Evolutionary conservation across 2,797 vertebrate species (phyloP), one percentile per base, ranked within the genome.

Genomic region (Poecilia picta): DNA sequence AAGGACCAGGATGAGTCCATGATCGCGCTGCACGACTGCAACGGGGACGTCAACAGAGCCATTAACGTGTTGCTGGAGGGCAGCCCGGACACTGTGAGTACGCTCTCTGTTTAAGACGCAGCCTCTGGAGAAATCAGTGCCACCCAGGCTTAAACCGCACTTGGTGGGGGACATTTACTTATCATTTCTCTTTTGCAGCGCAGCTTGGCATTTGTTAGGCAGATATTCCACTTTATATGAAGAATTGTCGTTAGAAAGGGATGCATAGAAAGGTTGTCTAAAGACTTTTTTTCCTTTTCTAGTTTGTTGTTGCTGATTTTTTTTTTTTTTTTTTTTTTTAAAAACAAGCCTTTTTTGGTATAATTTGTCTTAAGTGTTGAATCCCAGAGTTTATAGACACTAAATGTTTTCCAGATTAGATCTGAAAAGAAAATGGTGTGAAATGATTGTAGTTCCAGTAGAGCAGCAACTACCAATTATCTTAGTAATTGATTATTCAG

Each of bases 1-100:
- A 99, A 99, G 96, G 98, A 99, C 95, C 98, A 99, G 95, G 98
- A 99, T 0, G 98, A 99, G 95, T 99, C 98, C 81, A 98, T 99
- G 96, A 99, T 99, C 66, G 98, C 98, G 77, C 96, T 99, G 93
- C 98, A 99, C 31, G 98, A 99, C 94, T 98, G 98, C 94, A 99
- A 99, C 0, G 98, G 98, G 59, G 98, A 99, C 84, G 96, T 99
- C 87, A 99, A 99, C 96, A 97, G 98, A 97, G 98, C 98, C 94
- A 99, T 99, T 95, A 99, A 99, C 0, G 97, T 99, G 89, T 95
- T 99, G 91, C 95, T 99, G 96, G 98, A 99, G 95, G 98, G 98
- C 90, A 99, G 96, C 93, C 98, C 97, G 6, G 98, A 99, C 94
- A 99, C 98, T 95, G 98, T 99, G 89, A 96, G 95, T 89, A 87